Conservation (phyloP, 2,113 vertebrate species). For the Pygoscelis adeliae region DNA sequence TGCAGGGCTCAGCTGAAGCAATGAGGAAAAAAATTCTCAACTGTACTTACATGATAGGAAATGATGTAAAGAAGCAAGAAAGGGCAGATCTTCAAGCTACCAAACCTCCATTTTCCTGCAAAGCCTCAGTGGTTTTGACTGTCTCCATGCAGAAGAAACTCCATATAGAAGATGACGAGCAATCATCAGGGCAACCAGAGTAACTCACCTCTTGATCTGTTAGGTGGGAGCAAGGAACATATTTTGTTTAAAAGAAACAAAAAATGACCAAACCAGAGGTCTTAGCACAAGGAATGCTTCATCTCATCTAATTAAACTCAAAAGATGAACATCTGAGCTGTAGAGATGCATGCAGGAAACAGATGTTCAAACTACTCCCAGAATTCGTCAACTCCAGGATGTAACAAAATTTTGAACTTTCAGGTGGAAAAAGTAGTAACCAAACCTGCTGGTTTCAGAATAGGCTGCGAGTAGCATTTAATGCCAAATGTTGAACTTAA, state of each 20-base stretch:
- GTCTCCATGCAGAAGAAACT: background rate
- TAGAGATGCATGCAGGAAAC: background rate
- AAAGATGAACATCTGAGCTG: background rate
- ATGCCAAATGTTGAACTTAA: background rate
- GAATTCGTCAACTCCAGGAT: background rate
- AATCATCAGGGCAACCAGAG: background rate
- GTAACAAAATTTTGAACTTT: background rate
- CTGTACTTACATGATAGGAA: background rate
- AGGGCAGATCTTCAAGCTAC: background rate
- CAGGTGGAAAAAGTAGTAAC: background rate
- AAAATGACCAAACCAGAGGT: background rate
- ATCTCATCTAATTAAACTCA: background rate
- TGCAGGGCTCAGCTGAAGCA: background rate
- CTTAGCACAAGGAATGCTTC: background rate
- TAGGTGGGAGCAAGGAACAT: background rate
- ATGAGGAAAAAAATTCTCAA: background rate
- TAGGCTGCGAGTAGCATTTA: background rate
- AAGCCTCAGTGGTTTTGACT: background rate
- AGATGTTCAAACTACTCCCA: background rate
- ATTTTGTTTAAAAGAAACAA: background rate
- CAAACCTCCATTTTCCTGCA: background rate
- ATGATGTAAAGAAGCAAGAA: background rate
- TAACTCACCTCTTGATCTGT: background rate
- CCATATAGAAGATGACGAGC: background rate
- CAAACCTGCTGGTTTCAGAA: background rate